Evolutionary conservation across 2,113 vertebrate genomes (phyloP).

Genomic region (Pelecanus crispus): DNA sequence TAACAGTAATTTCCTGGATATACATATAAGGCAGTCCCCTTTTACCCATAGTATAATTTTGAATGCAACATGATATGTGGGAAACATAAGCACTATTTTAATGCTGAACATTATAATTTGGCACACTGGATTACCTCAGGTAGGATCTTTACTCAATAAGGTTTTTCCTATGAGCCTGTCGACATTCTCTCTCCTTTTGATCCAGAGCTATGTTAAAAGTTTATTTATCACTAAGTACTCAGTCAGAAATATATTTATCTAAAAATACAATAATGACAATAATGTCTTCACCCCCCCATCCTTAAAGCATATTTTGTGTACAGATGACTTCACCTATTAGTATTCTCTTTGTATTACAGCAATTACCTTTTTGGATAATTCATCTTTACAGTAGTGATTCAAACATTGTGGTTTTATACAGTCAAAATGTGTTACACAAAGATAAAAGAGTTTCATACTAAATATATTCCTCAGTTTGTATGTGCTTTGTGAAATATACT

Average conservation of each 20-base stretch:
- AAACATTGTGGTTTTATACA: background rate
- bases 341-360: background rate
- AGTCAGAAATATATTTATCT: background rate
- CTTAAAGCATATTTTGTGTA: background rate
- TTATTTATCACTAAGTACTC: background rate
- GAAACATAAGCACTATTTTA: background rate
- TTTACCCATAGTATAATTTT: background rate
- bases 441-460: background rate
- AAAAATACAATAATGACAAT: background rate
- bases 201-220: background rate
- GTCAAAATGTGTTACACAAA: background rate
- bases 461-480: background rate
- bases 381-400: background rate
- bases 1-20: background rate
- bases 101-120: background rate
- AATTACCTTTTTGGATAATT: background rate
- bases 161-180: background rate
- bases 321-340: background rate
- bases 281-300: accelerated
- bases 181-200: background rate
- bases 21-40: background rate
- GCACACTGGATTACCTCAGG: background rate
- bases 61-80: background rate
- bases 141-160: background rate
- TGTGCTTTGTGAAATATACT: background rate